phyloP scores from a whole-genome alignment of 2,888 invertebrate species.

The Drosophila neoperkinsi region DNA sequence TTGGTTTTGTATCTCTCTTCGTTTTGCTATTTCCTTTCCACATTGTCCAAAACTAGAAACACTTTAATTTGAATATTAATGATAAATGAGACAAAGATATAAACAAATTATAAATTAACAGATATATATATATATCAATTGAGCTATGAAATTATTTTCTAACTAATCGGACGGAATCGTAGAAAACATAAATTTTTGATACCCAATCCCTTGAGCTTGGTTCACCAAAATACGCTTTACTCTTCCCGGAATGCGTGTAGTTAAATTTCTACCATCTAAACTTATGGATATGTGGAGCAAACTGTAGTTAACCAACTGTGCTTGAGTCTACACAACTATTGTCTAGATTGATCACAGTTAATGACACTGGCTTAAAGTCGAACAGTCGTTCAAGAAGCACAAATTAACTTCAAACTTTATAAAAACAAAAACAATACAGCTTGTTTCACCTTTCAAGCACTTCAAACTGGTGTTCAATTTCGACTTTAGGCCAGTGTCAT shows the following conservation, averaged over 20 bases:
- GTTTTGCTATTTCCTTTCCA: slow-evolving; percentile 28
- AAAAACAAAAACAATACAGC: not conserved
- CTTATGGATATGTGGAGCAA: slow-evolving; percentile 24
- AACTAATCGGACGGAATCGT: slow-evolving; percentile 48
- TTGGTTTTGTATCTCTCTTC: slow-evolving; percentile 38
- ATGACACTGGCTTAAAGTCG: slow-evolving; percentile 10
- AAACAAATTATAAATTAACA: slow-evolving; percentile 20
- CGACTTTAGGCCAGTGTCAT: slow-evolving; percentile 7
- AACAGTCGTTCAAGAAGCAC: not conserved
- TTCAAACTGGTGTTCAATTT: not conserved
- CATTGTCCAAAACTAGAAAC: not conserved
- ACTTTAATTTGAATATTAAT: slow-evolving; percentile 6
- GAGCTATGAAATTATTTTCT: slow-evolving; percentile 38
- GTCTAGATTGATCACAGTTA: slow-evolving; percentile 3
- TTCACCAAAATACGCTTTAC: slow-evolving; percentile 45
- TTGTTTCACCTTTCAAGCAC: not conserved
- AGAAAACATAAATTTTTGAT: slow-evolving; percentile 19
- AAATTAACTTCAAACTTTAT: not conserved
- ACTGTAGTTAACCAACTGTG: not conserved
- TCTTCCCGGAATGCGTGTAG: slow-evolving; percentile 51
- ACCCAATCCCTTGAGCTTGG: slow-evolving; percentile 45
- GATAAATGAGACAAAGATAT: slow-evolving; percentile 12
- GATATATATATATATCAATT: slow-evolving; percentile 34
- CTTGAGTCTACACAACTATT: slow-evolving; percentile 9
- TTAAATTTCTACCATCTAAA: slow-evolving; percentile 34